Percentiles rank a stretch among this genome's conserved stretches.
Conservation (phyloP, 2,113 vertebrate genomes). For the Melanerpes aurifrons region DNA sequence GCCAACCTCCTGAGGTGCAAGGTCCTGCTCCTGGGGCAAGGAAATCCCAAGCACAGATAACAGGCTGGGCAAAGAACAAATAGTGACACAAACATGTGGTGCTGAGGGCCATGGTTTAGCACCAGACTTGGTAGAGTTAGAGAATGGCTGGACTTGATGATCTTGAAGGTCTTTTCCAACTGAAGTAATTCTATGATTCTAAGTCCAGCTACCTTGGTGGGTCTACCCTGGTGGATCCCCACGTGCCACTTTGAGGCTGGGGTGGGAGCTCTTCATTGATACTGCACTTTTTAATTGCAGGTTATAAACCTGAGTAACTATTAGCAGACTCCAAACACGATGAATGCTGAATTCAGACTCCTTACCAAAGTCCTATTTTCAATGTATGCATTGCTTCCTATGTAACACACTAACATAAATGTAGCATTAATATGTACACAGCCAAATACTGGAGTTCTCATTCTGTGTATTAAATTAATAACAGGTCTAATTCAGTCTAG, state of each 20-base stretch:
- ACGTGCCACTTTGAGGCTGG: neutral
- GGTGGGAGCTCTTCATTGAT: neutral
- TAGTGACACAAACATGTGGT: too few species aligned
- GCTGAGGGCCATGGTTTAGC: too few species aligned
- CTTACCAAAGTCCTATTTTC: neutral
- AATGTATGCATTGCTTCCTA: neutral
- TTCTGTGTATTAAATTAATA: slow-evolving; percentile 6
- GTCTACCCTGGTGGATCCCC: neutral
- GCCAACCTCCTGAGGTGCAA: too few species aligned
- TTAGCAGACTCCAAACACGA: neutral
- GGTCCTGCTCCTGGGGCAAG: too few species aligned
- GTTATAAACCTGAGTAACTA: neutral
- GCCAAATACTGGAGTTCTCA: slow-evolving; percentile 32
- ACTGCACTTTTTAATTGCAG: neutral
- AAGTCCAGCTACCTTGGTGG: fast-evolving
- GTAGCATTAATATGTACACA: neutral
- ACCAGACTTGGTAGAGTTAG: too few species aligned
- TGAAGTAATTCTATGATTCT: too few species aligned
- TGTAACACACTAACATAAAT: neutral
- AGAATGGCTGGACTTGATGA: too few species aligned
- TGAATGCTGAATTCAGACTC: neutral
- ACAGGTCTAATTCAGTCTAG: neutral
- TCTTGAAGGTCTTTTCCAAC: too few species aligned
- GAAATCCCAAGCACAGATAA: too few species aligned
- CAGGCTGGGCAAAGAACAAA: too few species aligned